These are phyloP conservation scores for Heliothis peltigera DNA, from an alignment of 2,888 invertebrate species.

Conservation along the genomic window DNA sequence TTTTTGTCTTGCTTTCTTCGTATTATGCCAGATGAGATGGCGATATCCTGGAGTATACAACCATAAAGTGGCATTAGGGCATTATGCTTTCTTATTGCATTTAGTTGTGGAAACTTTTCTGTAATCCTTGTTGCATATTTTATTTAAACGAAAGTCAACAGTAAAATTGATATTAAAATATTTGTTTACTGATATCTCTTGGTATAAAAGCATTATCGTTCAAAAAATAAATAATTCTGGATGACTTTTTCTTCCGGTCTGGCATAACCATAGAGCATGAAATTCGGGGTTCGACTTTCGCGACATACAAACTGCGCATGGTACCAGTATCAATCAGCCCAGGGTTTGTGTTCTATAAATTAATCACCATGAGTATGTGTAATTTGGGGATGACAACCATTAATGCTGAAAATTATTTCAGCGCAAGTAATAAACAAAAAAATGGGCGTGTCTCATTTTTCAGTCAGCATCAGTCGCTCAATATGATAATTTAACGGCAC, in stretches of 20 bases:
- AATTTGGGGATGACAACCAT: no score
- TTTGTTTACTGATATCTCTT: no score
- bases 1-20: slow-evolving; percentile 53
- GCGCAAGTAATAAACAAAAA: neutral
- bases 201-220: no score
- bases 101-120: no score
- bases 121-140: neutral
- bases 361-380: no score
- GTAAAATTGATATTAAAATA: no score
- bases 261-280: neutral
- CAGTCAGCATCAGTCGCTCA: slow-evolving; percentile 1
- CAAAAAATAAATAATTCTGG: no score
- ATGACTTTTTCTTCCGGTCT: no score
- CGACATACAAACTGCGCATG: no score
- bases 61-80: neutral
- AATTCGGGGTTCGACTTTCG: neutral
- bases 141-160: no score
- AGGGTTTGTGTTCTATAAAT: no score
- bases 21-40: slow-evolving; percentile 30
- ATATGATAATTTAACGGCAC: slow-evolving; percentile 31
- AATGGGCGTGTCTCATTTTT: neutral
- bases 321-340: no score
- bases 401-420: neutral
- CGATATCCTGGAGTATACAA: slow-evolving; percentile 12
- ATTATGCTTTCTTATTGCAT: neutral